Percentiles rank a stretch among this genome's conserved stretches.
Evolutionary conservation across 2,797 vertebrate species (phyloP).

Genomic region (Lycodopsis pacificus): DNA sequence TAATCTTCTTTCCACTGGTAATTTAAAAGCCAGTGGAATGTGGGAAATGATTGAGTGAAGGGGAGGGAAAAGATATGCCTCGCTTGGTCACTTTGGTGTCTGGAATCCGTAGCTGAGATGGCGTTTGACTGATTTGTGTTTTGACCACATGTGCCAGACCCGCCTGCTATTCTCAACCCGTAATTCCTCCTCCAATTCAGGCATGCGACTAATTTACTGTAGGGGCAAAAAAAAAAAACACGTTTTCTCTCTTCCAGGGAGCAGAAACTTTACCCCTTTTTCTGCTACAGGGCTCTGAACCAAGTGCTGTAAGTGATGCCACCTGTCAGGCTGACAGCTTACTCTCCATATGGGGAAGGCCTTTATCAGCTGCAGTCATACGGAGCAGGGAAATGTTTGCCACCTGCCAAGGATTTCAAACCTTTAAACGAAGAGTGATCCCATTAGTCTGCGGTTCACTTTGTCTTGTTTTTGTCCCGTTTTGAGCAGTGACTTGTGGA

Average conservation of each 20-base stretch:
- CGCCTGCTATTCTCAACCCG: slow-evolving; percentile 79
- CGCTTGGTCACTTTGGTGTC: slow-evolving; percentile 80
- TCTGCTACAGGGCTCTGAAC: slow-evolving; percentile 47
- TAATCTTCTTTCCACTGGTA: slow-evolving; percentile 84
- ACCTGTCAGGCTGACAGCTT: slow-evolving; percentile 75
- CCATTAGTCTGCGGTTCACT: not conserved
- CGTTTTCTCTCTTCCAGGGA: slow-evolving; percentile 32
- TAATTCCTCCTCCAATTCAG: slow-evolving; percentile 77
- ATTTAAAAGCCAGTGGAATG: slow-evolving; percentile 87
- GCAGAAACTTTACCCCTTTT: slow-evolving; percentile 56
- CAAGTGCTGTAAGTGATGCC: slow-evolving; percentile 64
- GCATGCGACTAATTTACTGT: slow-evolving; percentile 77
- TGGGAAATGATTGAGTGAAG: slow-evolving; percentile 84
- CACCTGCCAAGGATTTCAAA: slow-evolving; percentile 55
- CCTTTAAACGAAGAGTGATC: slow-evolving; percentile 18
- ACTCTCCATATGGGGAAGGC: slow-evolving; percentile 47
- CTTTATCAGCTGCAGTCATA: slow-evolving; percentile 61
- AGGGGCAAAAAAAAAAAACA: slow-evolving; percentile 23
- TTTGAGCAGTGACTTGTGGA: not conserved
- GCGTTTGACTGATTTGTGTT: slow-evolving; percentile 82
- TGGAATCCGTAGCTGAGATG: slow-evolving; percentile 74
- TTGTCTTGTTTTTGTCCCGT: not conserved
- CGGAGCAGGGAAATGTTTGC: slow-evolving; percentile 34
- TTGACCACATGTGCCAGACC: slow-evolving; percentile 79
- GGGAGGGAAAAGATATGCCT: slow-evolving; percentile 82